Conservation (phyloP, 1,140 invertebrate genomes). For the Diachasma alloeum region DNA sequence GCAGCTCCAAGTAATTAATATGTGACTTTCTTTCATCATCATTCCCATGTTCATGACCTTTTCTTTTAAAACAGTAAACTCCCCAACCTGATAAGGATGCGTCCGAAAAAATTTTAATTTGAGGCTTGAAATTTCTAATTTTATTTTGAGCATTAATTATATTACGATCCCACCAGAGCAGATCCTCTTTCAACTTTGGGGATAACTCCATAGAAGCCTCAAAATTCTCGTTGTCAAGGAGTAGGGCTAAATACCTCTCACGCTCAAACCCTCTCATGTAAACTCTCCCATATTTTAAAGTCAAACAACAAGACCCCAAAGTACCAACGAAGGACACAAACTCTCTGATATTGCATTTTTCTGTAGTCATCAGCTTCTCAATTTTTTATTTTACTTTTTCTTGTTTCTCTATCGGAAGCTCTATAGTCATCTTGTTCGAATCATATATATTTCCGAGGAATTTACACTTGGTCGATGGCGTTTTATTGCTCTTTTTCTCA, state of each 20-base stretch:
- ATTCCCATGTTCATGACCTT: slow-evolving; percentile 26
- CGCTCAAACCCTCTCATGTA: too few species aligned
- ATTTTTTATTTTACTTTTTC: neutral
- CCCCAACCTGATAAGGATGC: slow-evolving; percentile 47
- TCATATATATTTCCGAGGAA: slow-evolving; percentile 18
- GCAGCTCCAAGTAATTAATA: slow-evolving; percentile 31
- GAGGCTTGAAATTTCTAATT: too few species aligned
- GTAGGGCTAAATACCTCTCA: too few species aligned
- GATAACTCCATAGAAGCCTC: too few species aligned
- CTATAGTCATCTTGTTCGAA: neutral
- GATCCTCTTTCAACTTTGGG: too few species aligned
- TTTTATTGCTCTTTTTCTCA: slow-evolving; percentile 8
- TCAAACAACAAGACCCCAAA: slow-evolving; percentile 6
- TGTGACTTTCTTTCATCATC: slow-evolving; percentile 15
- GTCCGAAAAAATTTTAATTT: slow-evolving; percentile 42
- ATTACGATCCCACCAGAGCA: too few species aligned
- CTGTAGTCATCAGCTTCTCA: slow-evolving; percentile 2
- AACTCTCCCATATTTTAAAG: neutral
- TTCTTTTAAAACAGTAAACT: slow-evolving; percentile 5
- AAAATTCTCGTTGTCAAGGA: too few species aligned
- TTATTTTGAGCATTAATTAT: too few species aligned
- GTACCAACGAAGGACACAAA: slow-evolving; percentile 23
- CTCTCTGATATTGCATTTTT: neutral
- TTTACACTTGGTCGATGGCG: neutral
- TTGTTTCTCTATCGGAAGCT: slow-evolving; percentile 11